Conservation (phyloP, 1,140 invertebrate genomes). For the Drosophila ambigua region DNA sequence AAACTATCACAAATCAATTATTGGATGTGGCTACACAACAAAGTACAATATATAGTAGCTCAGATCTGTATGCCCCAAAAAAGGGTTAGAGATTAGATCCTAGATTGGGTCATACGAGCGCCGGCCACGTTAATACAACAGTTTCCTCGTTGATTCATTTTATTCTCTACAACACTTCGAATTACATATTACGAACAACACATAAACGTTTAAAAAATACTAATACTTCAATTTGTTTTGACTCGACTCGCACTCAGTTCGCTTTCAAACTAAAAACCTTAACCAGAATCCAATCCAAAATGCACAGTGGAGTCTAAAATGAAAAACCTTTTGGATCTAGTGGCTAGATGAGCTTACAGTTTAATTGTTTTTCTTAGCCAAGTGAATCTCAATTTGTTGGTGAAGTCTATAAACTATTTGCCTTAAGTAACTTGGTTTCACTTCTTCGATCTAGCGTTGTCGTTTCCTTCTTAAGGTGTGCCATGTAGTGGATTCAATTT, state of each 20-base stretch:
- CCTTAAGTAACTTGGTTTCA: slow-evolving; percentile 37
- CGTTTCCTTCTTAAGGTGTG: slow-evolving; percentile 40
- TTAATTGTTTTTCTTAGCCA: slow-evolving; percentile 42
- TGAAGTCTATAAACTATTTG: slow-evolving; percentile 56
- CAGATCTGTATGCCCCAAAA: slow-evolving; percentile 16
- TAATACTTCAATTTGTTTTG: slow-evolving; percentile 33
- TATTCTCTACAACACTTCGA: slow-evolving; percentile 42
- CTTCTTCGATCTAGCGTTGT: slow-evolving; percentile 29
- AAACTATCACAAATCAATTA: slow-evolving; percentile 83
- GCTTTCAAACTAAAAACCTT: slow-evolving; percentile 39
- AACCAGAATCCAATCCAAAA: slow-evolving; percentile 36
- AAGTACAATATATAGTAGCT: slow-evolving; percentile 48
- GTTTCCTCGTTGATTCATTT: slow-evolving; percentile 43
- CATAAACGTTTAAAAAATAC: slow-evolving; percentile 62
- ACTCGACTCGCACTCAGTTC: slow-evolving; percentile 28
- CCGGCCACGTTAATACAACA: slow-evolving; percentile 46
- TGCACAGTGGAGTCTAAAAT: slow-evolving; percentile 27
- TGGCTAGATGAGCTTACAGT: slow-evolving; percentile 66
- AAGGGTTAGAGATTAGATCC: neutral
- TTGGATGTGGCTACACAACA: slow-evolving; percentile 75
- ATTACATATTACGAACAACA: slow-evolving; percentile 60
- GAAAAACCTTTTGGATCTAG: slow-evolving; percentile 41
- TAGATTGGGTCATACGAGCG: slow-evolving; percentile 7
- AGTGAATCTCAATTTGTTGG: slow-evolving; percentile 48
- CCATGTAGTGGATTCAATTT: slow-evolving; percentile 51